Conservation (phyloP, 2,113 vertebrate species). For the Alligator sinensis region DNA sequence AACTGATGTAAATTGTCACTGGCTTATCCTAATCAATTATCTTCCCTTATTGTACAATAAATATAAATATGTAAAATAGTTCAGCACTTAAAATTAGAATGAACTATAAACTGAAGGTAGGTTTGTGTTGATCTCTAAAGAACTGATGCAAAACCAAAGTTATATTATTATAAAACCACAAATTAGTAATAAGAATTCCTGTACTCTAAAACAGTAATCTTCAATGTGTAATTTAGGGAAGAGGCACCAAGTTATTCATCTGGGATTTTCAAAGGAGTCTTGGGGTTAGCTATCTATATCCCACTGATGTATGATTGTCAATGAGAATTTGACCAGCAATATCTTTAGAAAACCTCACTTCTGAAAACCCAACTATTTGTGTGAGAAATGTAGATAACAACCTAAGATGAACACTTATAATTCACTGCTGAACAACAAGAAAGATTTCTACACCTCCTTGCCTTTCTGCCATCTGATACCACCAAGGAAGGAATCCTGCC, state of each 20-base stretch:
- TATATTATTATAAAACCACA: background rate
- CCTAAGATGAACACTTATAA: background rate
- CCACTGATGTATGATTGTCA: fast-evolving
- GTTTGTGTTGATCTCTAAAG: background rate
- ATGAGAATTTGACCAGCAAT: background rate
- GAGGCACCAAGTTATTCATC: background rate
- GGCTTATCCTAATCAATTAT: background rate
- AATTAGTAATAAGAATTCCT: background rate
- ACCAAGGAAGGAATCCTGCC: too few relatives aligned
- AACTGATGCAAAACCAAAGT: constrained; percentile 6
- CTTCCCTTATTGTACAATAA: background rate
- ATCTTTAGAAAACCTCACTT: fast-evolving
- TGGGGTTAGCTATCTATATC: background rate
- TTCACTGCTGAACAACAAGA: too few relatives aligned
- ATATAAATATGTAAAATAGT: background rate
- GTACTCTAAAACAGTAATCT: background rate
- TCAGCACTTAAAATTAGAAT: background rate
- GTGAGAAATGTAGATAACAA: background rate
- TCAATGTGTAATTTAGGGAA: background rate
- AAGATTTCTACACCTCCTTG: too few relatives aligned
- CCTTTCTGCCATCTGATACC: too few relatives aligned
- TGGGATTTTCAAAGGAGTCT: background rate
- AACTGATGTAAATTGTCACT: background rate
- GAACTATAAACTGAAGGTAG: background rate
- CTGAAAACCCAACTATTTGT: background rate